phyloP scores from a whole-genome alignment of 2,113 vertebrate species.

The Manacus vitellinus region DNA sequence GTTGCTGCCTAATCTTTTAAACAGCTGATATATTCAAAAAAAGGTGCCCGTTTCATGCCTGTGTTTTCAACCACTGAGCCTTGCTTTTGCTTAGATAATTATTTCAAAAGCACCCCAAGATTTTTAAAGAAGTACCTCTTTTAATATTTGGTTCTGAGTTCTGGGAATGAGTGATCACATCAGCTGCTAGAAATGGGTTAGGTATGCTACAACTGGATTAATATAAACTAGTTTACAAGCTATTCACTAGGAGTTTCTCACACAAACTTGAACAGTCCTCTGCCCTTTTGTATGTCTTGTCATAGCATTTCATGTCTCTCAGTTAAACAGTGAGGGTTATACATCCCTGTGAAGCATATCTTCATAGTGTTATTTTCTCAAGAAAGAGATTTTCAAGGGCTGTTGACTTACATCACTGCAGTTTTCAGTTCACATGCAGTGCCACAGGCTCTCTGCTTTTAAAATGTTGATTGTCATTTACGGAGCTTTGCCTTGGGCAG shows the following conservation, averaged over 20 bases:
- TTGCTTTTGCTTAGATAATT: background rate
- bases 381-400: background rate
- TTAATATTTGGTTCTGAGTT: background rate
- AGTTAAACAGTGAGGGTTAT: background rate
- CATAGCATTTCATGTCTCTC: background rate
- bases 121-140: background rate
- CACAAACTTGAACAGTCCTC: background rate
- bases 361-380: background rate
- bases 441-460: background rate
- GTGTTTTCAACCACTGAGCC: background rate
- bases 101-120: background rate
- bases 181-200: background rate
- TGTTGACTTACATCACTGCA: background rate
- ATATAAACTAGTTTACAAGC: background rate
- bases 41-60: background rate
- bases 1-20: background rate
- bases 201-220: background rate
- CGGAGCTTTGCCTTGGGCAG: background rate
- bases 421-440: background rate
- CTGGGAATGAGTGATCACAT: background rate
- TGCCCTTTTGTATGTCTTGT: background rate
- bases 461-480: background rate
- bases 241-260: background rate
- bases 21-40: background rate
- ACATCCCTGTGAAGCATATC: background rate